phyloP scores from a whole-genome alignment of 2,797 vertebrate genomes.

The Loris lydekkerianus region DNA sequence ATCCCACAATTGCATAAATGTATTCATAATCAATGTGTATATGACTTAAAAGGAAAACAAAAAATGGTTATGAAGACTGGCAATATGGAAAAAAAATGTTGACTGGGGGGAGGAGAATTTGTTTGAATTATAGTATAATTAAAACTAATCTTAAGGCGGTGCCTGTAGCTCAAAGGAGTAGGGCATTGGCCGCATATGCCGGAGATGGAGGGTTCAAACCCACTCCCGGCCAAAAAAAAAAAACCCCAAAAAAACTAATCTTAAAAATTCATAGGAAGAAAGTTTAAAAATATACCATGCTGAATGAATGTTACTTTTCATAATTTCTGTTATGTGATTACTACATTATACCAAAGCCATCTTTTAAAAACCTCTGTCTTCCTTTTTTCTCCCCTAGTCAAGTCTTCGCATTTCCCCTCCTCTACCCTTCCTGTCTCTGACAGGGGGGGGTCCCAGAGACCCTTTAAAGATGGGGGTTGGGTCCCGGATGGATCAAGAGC shows the following conservation, averaged over 20 bases:
- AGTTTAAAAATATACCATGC: neutral
- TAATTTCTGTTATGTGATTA: constrained; percentile 15
- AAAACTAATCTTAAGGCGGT: neutral
- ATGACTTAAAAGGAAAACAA: too few species aligned
- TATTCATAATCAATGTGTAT: too few species aligned
- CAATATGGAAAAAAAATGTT: constrained; percentile 6
- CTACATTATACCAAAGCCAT: constrained; percentile 42
- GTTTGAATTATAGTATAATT: constrained; percentile 14
- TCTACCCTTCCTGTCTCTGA: constrained; percentile 94
- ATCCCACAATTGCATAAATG: too few species aligned
- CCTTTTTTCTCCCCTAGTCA: constrained; percentile 90
- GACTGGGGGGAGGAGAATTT: constrained; percentile 16
- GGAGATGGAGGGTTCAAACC: too few species aligned
- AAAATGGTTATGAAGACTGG: constrained; percentile 1
- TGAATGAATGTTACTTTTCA: neutral
- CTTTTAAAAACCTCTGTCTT: constrained; percentile 60
- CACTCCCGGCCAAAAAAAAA: too few species aligned
- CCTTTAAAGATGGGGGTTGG: constrained; percentile 92
- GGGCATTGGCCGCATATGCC: too few species aligned
- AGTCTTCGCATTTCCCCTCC: constrained; percentile 97
- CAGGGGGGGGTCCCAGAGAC: constrained; percentile 94
- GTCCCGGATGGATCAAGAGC: constrained; percentile 94
- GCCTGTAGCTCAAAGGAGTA: too few species aligned
- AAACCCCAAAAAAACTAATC: neutral
- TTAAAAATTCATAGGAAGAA: constrained; percentile 38